A percentile compares a stretch with the other conserved stretches of the same genome.
phyloP scores from a whole-genome alignment of 2,797 vertebrate species.

The Prunella strophiata region DNA sequence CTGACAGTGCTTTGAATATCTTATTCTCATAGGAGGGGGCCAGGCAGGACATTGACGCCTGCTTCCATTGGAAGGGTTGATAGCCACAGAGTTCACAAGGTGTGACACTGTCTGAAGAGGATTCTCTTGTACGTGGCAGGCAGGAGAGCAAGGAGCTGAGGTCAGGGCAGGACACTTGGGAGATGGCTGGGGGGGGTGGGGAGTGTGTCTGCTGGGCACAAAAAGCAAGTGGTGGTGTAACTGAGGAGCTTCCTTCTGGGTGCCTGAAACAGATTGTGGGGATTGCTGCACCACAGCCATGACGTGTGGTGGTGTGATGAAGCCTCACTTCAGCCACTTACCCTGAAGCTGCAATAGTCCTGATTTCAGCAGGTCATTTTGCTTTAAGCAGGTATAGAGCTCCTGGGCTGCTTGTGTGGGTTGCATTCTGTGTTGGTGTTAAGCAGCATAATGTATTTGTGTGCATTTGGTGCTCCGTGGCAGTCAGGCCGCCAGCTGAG shows the following conservation, averaged over 20 bases:
- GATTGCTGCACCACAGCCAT: neutral
- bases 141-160: neutral
- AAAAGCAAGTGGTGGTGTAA: neutral
- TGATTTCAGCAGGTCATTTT: neutral
- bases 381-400: neutral
- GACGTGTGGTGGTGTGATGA: neutral
- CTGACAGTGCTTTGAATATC: constrained; percentile 50
- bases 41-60: neutral
- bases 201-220: rapidly evolving
- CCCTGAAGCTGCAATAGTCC: neutral
- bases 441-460: neutral
- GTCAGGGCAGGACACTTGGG: neutral
- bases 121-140: neutral
- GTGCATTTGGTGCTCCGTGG: neutral
- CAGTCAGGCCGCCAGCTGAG: neutral
- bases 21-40: neutral
- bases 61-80: neutral
- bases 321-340: neutral
- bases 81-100: neutral
- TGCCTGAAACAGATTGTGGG: neutral
- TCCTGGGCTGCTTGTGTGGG: neutral
- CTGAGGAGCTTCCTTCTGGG: neutral
- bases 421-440: neutral
- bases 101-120: neutral
- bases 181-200: neutral